Evolutionary conservation across 2,797 vertebrate genomes (phyloP).

Genomic region (Urocyon cinereoargenteus): DNA sequence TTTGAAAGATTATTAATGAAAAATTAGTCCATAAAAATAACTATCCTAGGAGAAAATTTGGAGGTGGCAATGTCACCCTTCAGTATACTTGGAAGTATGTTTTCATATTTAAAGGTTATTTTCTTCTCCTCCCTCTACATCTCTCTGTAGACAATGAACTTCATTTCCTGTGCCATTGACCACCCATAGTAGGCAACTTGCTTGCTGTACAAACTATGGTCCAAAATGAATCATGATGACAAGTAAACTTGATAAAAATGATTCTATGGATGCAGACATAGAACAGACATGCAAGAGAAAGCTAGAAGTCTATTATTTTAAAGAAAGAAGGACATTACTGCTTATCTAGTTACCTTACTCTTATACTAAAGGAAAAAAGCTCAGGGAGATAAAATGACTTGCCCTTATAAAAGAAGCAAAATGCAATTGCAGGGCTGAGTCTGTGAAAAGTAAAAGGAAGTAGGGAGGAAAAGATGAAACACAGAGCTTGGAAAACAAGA

Average conservation of each 20-base stretch:
- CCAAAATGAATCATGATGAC: conserved; percentile 46
- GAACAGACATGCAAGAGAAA: neutral
- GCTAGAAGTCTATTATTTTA: neutral
- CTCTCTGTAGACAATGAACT: neutral
- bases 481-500: neutral
- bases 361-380: neutral
- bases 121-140: neutral
- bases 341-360: neutral
- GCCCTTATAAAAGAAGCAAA: neutral
- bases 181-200: neutral
- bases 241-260: neutral
- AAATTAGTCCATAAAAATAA: conserved; percentile 2
- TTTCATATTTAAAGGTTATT: neutral
- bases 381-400: neutral
- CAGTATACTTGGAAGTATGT: neutral
- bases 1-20: conserved; percentile 35
- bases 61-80: neutral
- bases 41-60: neutral
- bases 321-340: neutral
- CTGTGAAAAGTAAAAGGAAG: neutral
- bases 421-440: neutral
- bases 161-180: neutral
- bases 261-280: neutral
- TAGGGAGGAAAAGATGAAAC: neutral
- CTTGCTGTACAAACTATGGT: neutral